Evolutionary conservation across 2,113 vertebrate species (phyloP).

Genomic region (Lucifuga dentata): DNA sequence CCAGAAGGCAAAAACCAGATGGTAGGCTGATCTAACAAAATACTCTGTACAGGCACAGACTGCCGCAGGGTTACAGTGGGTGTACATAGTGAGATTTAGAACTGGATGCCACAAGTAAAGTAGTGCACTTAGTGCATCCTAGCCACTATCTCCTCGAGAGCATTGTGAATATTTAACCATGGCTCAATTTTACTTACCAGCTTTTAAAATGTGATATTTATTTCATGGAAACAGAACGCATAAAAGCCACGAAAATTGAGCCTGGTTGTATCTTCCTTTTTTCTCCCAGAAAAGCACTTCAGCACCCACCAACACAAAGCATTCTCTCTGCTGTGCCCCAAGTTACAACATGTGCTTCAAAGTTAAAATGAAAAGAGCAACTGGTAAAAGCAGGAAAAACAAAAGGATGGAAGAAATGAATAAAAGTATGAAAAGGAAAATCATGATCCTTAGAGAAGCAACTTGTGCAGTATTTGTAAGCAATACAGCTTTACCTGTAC

Average conservation of each 20-base stretch:
- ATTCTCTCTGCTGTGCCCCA: conserved; percentile 47
- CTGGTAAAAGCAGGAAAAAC: conserved; percentile 25
- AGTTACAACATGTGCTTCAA: conserved; percentile 37
- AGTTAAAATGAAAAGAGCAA: conserved; percentile 11
- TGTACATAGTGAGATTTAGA: conserved; percentile 65
- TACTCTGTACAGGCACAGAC: conserved; percentile 57
- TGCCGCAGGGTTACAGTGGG: conserved; percentile 66
- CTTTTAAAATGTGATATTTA: conserved; percentile 85
- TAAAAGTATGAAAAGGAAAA: conserved; percentile 27
- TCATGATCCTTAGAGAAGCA: conserved; percentile 16
- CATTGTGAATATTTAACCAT: conserved; percentile 79
- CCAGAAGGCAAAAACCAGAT: conserved; percentile 30
- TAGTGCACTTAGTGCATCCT: conserved; percentile 66
- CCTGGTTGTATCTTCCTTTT: conserved; percentile 62
- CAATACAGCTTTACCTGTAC: conserved; percentile 5
- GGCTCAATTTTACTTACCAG: conserved; percentile 73
- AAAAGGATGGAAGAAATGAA: not conserved
- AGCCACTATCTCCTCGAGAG: conserved; percentile 65
- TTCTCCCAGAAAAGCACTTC: conserved; percentile 65
- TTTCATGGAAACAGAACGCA: conserved; percentile 83
- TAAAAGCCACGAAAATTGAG: conserved; percentile 68
- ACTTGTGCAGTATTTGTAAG: conserved; percentile 14
- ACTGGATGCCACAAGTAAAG: conserved; percentile 70
- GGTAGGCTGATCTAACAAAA: conserved; percentile 57
- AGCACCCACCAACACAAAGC: conserved; percentile 70